phyloP scores from a whole-genome alignment of 2,113 vertebrate species.

The Rhagologus leucostigma region DNA sequence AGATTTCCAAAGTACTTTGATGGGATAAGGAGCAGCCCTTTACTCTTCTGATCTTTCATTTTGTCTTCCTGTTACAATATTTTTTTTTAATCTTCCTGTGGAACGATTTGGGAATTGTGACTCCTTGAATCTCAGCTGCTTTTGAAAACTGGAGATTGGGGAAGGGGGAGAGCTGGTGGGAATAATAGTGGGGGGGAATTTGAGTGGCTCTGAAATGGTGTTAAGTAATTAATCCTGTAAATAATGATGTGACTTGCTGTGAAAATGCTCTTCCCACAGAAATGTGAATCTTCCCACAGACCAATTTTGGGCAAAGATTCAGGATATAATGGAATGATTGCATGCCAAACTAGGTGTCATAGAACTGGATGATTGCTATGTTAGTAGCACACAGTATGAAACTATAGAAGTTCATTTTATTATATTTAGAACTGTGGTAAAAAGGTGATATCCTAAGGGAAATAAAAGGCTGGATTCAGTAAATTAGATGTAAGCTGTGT shows the following conservation, averaged over 20 bases:
- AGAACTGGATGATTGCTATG: neutral
- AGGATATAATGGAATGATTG: neutral
- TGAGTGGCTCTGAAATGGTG: neutral
- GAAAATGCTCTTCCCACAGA: too few species aligned
- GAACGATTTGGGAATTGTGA: neutral
- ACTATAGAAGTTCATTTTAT: neutral
- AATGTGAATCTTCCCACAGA: neutral
- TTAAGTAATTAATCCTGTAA: neutral
- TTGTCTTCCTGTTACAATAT: neutral
- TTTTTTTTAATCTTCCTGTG: neutral
- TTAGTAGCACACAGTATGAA: neutral
- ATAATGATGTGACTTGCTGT: neutral
- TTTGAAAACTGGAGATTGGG: neutral
- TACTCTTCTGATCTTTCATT: neutral
- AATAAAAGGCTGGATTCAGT: neutral
- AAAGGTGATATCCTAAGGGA: neutral
- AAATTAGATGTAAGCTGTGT: neutral
- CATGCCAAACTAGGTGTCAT: neutral
- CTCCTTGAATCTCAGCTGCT: neutral
- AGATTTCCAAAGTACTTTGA: neutral
- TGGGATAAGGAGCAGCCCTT: neutral
- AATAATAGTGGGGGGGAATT: neutral
- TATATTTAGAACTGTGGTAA: neutral
- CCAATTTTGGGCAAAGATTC: neutral
- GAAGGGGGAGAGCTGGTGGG: neutral